Percentiles rank a stretch among this genome's conserved stretches.
phyloP scores from a whole-genome alignment of 2,113 vertebrate genomes.

The Morphnarchus princeps region DNA sequence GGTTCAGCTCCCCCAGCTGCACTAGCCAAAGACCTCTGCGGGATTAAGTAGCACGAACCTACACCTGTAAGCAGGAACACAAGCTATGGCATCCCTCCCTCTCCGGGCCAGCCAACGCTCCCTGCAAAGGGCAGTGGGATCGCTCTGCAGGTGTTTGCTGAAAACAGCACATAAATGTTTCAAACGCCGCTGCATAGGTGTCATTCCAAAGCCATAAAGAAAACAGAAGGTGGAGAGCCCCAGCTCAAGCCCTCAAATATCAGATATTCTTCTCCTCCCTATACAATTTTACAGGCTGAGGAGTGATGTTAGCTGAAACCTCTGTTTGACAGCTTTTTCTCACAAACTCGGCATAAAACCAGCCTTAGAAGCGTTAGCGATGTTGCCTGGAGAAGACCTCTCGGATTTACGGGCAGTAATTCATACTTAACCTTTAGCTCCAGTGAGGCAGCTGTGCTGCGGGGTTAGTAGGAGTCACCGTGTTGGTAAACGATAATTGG shows the following conservation, averaged over 20 bases:
- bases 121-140: background rate
- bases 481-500: background rate
- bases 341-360: background rate
- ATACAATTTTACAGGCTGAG: background rate
- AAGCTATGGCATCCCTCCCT: background rate
- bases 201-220: background rate
- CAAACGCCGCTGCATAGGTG: background rate
- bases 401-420: conserved; percentile 3
- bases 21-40: background rate
- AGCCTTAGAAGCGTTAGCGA: background rate
- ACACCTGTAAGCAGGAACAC: background rate
- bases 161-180: conserved; percentile 11
- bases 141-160: background rate
- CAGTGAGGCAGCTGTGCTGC: background rate
- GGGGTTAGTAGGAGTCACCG: background rate
- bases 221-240: background rate
- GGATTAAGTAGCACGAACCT: background rate
- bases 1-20: background rate
- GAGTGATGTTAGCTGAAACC: background rate
- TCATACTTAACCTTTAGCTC: conserved; percentile 52
- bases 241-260: background rate
- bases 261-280: background rate
- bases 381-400: conserved; percentile 41
- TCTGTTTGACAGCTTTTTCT: conserved; percentile 12
- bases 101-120: background rate